Conservation (phyloP, 2,113 vertebrate species). For the Sclerurus mexicanus region DNA sequence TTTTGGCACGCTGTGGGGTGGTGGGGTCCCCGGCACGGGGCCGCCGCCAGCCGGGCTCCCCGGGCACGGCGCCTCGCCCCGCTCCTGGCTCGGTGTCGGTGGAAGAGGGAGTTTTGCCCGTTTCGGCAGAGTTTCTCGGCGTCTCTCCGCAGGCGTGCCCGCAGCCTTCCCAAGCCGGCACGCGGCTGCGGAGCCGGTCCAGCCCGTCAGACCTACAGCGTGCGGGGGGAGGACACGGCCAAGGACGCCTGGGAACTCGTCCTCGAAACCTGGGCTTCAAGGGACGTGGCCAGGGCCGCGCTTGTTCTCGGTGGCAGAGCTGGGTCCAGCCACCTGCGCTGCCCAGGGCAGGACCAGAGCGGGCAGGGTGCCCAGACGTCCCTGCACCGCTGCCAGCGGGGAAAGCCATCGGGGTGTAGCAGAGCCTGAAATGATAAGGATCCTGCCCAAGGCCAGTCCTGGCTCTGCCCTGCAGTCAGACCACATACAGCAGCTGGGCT, state of each 20-base stretch:
- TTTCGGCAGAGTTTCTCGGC: neutral
- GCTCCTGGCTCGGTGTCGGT: neutral
- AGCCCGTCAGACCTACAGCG: conserved; percentile 28
- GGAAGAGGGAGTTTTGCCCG: conserved; percentile 25
- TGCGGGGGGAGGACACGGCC: neutral
- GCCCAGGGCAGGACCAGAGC: neutral
- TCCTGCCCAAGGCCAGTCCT: neutral
- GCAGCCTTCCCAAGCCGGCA: neutral
- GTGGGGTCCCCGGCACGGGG: neutral
- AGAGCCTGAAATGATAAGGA: neutral
- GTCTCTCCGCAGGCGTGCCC: conserved; percentile 18
- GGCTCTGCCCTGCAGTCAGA: neutral
- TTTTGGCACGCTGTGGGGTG: neutral
- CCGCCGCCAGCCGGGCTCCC: neutral
- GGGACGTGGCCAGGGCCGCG: neutral
- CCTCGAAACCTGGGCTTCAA: neutral
- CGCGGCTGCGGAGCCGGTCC: conserved; percentile 20
- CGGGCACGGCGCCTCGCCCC: neutral
- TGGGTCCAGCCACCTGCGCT: accelerated
- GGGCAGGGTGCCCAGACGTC: neutral
- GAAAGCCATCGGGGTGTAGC: neutral
- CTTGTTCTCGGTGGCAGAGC: neutral
- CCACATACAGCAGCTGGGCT: neutral
- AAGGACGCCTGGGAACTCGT: neutral
- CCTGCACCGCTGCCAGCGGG: neutral